phyloP scores from a whole-genome alignment of 1,140 invertebrate genomes.

The Drosophila paulistorum region DNA sequence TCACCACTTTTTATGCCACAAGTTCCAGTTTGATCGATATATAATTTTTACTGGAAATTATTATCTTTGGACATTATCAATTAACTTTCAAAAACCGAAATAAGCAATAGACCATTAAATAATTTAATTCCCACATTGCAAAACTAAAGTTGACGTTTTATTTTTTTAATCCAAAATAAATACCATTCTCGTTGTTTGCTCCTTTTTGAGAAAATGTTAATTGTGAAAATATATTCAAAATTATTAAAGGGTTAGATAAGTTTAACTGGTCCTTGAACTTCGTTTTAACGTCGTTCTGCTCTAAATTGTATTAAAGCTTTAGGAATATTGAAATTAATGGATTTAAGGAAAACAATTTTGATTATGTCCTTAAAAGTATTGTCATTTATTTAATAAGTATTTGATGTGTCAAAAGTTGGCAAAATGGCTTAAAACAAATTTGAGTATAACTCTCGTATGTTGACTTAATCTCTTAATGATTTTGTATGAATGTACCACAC shows the following conservation, averaged over 20 bases:
- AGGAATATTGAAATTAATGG: too few species aligned
- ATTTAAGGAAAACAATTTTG: neutral
- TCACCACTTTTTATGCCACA: neutral
- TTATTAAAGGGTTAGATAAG: too few species aligned
- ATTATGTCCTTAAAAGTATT: slow-evolving; percentile 60
- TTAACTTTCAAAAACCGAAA: neutral
- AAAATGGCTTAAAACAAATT: slow-evolving; percentile 39
- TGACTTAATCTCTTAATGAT: slow-evolving; percentile 21
- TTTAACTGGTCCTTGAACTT: too few species aligned
- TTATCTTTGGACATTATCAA: neutral
- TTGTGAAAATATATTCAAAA: too few species aligned
- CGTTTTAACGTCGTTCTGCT: too few species aligned
- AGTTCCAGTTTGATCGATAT: neutral
- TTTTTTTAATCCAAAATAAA: too few species aligned
- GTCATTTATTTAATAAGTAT: slow-evolving; percentile 75
- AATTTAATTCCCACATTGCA: too few species aligned
- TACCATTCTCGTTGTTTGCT: too few species aligned
- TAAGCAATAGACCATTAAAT: too few species aligned
- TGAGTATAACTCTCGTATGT: slow-evolving; percentile 59
- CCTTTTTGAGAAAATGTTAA: too few species aligned
- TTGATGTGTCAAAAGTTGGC: slow-evolving; percentile 51
- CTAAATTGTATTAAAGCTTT: too few species aligned
- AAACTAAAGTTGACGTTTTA: too few species aligned
- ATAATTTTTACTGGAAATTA: neutral
- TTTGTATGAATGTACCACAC: slow-evolving; percentile 41